Percentiles rank a stretch among this genome's conserved stretches.
Conservation (phyloP, 2,797 vertebrate species). For the Hafferia zeledoni region DNA sequence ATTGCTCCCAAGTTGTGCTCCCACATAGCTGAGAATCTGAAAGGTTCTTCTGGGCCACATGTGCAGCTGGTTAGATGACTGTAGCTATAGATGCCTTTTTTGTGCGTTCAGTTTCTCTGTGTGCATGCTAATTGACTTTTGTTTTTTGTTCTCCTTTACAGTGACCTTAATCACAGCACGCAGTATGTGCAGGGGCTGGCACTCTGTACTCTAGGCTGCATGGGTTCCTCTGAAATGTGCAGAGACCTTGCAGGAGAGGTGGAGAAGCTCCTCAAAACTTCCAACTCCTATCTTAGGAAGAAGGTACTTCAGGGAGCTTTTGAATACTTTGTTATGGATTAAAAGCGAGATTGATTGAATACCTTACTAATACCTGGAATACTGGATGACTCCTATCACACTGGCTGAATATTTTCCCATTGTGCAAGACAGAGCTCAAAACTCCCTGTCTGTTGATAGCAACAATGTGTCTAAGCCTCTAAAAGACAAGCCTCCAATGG, state of each 20-base stretch:
- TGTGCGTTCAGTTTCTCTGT: not conserved
- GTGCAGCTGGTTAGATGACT: not conserved
- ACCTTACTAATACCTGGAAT: not conserved
- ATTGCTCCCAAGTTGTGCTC: rapidly evolving
- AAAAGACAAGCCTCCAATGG: not conserved
- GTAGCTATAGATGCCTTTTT: not conserved
- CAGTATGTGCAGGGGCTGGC: constrained; percentile 98
- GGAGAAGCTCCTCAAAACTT: constrained; percentile 99
- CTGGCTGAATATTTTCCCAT: not conserved
- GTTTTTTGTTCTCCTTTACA: constrained; percentile 71
- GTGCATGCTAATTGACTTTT: not conserved
- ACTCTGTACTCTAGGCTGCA: constrained; percentile 97
- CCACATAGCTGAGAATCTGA: not conserved
- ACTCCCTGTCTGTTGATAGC: not conserved
- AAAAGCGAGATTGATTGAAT: not conserved
- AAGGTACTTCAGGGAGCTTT: constrained; percentile 82
- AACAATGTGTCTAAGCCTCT: not conserved
- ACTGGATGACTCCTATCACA: not conserved
- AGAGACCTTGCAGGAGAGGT: constrained; percentile 98
- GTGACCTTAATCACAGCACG: constrained; percentile 99
- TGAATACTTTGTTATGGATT: not conserved
- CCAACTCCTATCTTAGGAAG: constrained; percentile 99
- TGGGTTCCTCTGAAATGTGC: constrained; percentile 99
- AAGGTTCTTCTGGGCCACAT: not conserved
- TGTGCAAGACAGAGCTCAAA: not conserved